phyloP scores from a whole-genome alignment of 2,888 invertebrate genomes.

The Sinhomidia bicolor region DNA sequence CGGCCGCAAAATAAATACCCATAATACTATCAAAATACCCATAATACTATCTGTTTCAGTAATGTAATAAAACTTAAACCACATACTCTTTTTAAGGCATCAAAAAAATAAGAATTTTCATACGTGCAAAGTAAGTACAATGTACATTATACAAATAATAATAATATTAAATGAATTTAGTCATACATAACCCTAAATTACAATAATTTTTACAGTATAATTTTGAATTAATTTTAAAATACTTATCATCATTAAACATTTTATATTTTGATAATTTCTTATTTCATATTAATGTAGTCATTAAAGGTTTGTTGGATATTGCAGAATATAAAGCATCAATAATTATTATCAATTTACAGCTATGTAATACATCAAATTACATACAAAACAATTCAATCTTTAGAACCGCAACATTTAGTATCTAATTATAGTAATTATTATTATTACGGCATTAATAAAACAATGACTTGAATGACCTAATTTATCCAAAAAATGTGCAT shows the following conservation, averaged over 20 bases:
- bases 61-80: not conserved
- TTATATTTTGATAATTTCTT: not conserved
- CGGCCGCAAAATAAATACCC: slow-evolving; percentile 16
- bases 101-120: slow-evolving; percentile 18
- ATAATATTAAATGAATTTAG: not conserved
- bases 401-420: not conserved
- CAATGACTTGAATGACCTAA: too few species aligned
- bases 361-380: too few species aligned
- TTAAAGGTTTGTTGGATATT: not conserved
- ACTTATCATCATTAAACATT: not conserved
- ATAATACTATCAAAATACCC: slow-evolving; percentile 23
- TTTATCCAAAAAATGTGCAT: not conserved
- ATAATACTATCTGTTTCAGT: not conserved
- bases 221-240: not conserved
- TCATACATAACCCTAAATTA: too few species aligned
- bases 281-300: not conserved
- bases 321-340: too few species aligned
- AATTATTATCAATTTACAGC: too few species aligned
- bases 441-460: too few species aligned
- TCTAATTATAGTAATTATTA: not conserved
- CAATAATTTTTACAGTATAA: not conserved
- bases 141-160: not conserved
- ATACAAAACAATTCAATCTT: not conserved
- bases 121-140: not conserved
- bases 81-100: not conserved